Evolutionary conservation across 2,113 vertebrate species (phyloP).

Genomic region (Tapirus terrestris): DNA sequence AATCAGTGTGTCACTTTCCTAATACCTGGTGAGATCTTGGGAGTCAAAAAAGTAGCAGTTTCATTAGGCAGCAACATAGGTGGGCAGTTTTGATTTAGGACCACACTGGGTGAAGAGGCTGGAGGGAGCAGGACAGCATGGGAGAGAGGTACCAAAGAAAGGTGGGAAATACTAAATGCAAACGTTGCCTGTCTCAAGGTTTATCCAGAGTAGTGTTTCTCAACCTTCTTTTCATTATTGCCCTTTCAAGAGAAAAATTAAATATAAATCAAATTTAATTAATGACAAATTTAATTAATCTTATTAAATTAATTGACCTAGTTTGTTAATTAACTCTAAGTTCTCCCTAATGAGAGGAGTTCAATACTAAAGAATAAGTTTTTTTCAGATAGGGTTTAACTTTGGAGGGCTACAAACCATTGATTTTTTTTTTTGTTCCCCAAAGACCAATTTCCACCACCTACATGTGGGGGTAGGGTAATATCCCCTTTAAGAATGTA

Average conservation of each 20-base stretch:
- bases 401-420: neutral
- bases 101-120: neutral
- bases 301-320: neutral
- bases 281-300: neutral
- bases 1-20: neutral
- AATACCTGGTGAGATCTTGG: neutral
- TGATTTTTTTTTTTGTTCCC: neutral
- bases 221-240: neutral
- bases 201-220: neutral
- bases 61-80: neutral
- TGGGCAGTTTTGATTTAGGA: neutral
- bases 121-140: neutral
- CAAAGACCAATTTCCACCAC: neutral
- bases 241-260: neutral
- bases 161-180: neutral
- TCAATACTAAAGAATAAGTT: neutral
- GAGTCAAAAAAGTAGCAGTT: neutral
- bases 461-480: neutral
- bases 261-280: neutral
- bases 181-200: neutral
- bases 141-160: neutral
- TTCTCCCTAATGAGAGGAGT: neutral
- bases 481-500: neutral
- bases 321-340: neutral
- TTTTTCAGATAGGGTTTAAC: neutral